Evolutionary conservation across 1,140 invertebrate genomes (phyloP).

Genomic region (Lethrus apterus): DNA sequence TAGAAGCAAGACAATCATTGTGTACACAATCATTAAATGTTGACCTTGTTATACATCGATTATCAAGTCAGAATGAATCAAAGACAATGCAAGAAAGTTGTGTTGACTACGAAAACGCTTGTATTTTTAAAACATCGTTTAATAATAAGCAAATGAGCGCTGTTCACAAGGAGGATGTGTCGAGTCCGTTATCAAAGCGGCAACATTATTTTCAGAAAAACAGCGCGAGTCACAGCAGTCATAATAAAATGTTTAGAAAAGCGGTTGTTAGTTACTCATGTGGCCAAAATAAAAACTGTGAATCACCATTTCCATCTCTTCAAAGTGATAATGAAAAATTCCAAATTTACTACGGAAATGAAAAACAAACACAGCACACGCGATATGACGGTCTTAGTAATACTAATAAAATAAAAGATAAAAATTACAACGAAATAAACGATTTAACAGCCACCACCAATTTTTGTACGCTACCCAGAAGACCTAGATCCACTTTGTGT

Average conservation of each 20-base stretch:
- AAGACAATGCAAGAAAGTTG: slow-evolving; percentile 53
- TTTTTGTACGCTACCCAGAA: slow-evolving; percentile 62
- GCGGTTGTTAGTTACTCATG: slow-evolving; percentile 38
- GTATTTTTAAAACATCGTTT: slow-evolving; percentile 35
- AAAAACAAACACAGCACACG: neutral
- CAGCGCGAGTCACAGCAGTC: slow-evolving; percentile 49
- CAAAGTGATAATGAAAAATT: slow-evolving; percentile 11
- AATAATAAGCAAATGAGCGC: slow-evolving; percentile 8
- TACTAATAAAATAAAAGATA: neutral
- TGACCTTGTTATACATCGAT: slow-evolving; percentile 56
- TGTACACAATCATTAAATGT: slow-evolving; percentile 58
- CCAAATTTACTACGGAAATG: slow-evolving; percentile 4
- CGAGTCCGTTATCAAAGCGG: slow-evolving; percentile 29
- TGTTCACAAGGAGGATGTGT: slow-evolving; percentile 20
- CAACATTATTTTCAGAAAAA: slow-evolving; percentile 53
- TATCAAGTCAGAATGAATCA: slow-evolving; percentile 30
- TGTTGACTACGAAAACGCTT: slow-evolving; percentile 57
- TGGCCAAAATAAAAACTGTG: slow-evolving; percentile 12
- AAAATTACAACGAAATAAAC: slow-evolving; percentile 18
- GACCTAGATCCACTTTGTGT: slow-evolving; percentile 57
- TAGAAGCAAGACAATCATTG: slow-evolving; percentile 66
- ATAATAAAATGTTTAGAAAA: slow-evolving; percentile 49
- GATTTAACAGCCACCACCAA: slow-evolving; percentile 49
- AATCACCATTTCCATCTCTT: neutral
- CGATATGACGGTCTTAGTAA: neutral